Evolutionary conservation across 2,113 vertebrate genomes (phyloP).

Genomic region (Gavia stellata): DNA sequence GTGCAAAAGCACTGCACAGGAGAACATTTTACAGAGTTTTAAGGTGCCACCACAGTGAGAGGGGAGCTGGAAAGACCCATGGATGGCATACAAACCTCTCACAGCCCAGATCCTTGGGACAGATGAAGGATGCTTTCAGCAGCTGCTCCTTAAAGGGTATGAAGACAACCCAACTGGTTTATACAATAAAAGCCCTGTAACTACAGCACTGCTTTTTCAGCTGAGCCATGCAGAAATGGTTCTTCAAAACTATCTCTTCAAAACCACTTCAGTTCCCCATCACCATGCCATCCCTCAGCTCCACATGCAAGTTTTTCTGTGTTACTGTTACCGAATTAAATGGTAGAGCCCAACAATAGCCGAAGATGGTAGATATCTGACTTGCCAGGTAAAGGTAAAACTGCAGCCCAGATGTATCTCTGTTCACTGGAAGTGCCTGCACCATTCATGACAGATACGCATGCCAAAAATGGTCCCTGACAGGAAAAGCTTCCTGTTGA

Average conservation of each 20-base stretch:
- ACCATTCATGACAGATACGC: rapidly evolving
- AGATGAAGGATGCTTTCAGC: background rate
- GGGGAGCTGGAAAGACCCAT: background rate
- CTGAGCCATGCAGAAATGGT: background rate
- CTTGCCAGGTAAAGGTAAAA: background rate
- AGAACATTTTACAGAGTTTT: background rate
- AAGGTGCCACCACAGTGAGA: background rate
- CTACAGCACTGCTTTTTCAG: background rate
- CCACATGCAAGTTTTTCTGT: background rate
- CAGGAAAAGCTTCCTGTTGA: background rate
- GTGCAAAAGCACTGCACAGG: background rate
- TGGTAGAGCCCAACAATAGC: background rate
- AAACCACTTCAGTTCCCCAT: background rate
- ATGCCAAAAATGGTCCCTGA: background rate
- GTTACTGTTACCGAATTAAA: background rate
- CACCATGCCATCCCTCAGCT: background rate
- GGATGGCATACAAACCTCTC: background rate
- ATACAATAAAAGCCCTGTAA: background rate
- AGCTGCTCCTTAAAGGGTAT: background rate
- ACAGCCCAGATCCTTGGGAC: background rate
- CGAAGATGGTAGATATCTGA: background rate
- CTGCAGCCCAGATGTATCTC: background rate
- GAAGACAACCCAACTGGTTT: background rate
- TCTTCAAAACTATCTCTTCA: too few species aligned
- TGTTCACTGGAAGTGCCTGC: background rate